Conservation (phyloP, 2,888 invertebrate species). For the Noctua janthina region DNA sequence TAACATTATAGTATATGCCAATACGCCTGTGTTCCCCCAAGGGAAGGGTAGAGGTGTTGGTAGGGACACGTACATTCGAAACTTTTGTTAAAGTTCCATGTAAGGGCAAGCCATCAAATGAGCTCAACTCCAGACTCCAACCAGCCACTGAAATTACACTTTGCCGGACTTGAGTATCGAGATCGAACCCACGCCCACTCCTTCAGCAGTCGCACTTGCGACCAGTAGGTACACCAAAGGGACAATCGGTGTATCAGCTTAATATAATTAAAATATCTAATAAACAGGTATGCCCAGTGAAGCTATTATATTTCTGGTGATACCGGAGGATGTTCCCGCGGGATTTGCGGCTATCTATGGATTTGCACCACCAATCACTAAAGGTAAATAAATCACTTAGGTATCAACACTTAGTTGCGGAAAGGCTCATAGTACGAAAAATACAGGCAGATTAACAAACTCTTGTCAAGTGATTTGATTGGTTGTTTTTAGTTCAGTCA, state of each 20-base stretch:
- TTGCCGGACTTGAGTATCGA: neutral
- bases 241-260: neutral
- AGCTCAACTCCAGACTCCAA: neutral
- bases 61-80: neutral
- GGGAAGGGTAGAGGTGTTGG: neutral
- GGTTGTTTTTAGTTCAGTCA: neutral
- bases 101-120: neutral
- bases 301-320: constrained; percentile 73
- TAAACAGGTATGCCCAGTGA: constrained; percentile 63
- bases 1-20: neutral
- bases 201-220: neutral
- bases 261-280: neutral
- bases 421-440: neutral
- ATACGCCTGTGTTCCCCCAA: neutral
- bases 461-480: no score
- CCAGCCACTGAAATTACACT: neutral
- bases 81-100: neutral
- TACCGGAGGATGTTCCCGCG: constrained; percentile 84
- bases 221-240: neutral
- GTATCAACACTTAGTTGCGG: neutral
- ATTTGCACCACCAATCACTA: constrained; percentile 78
- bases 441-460: neutral
- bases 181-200: neutral
- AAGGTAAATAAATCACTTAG: constrained; percentile 69
- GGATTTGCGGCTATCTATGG: constrained; percentile 83